A percentile compares a stretch with the other conserved stretches of the same genome.
Conservation (phyloP, 2,113 vertebrate genomes). For the Nycticebus coucang region DNA sequence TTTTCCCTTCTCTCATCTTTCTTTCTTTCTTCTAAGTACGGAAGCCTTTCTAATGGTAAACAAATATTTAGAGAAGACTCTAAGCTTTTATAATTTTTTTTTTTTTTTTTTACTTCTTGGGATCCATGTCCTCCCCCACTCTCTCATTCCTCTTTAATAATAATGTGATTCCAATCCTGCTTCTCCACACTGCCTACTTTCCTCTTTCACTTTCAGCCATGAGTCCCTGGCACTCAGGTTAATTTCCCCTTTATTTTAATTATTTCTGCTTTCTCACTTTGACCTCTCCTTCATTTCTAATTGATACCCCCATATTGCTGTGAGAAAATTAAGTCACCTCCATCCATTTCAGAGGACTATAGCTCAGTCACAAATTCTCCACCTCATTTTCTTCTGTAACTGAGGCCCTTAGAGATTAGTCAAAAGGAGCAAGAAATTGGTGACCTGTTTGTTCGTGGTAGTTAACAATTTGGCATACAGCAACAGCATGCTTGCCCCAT, state of each 20-base stretch:
- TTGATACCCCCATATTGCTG: slow-evolving; percentile 19
- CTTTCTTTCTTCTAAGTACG: not conserved
- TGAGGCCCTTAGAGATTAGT: not conserved
- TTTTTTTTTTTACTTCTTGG: not conserved
- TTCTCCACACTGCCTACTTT: not conserved
- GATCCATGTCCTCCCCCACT: not conserved
- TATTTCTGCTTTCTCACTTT: slow-evolving; percentile 54
- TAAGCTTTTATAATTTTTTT: not conserved
- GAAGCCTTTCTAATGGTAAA: not conserved
- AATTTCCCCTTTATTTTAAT: slow-evolving; percentile 62
- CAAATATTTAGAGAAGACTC: not conserved
- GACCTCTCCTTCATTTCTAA: slow-evolving; percentile 66
- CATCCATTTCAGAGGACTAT: not conserved
- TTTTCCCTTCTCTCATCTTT: too few relatives aligned
- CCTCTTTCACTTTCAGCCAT: slow-evolving; percentile 9
- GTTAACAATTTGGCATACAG: slow-evolving; percentile 34
- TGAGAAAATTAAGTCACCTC: slow-evolving; percentile 53
- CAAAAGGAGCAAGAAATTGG: slow-evolving; percentile 27
- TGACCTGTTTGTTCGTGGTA: slow-evolving; percentile 3
- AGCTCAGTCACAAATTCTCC: not conserved
- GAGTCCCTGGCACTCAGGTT: slow-evolving; percentile 37
- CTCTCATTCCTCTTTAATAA: not conserved
- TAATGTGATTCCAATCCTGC: not conserved
- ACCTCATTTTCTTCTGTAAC: slow-evolving; percentile 41
- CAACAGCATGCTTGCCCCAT: not conserved